These are phyloP conservation scores for Leucania comma DNA, from an alignment of 2,888 invertebrate genomes.

Conservation along the genomic window DNA sequence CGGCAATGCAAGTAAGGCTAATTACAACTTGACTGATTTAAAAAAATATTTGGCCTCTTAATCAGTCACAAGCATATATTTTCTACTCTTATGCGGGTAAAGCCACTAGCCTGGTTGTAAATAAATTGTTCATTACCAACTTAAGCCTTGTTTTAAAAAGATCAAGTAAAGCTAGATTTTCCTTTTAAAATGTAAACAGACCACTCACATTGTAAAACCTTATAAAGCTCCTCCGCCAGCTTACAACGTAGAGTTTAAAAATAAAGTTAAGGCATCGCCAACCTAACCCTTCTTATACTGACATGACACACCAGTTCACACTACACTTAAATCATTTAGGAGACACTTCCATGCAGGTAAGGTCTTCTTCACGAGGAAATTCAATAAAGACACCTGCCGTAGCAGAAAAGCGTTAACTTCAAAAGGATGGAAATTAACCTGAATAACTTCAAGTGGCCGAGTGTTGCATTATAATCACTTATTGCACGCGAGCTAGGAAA, in stretches of 20 bases:
- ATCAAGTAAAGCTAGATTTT: background rate
- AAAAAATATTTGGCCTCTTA: too few relatives aligned
- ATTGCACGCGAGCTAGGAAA: conserved; percentile 64
- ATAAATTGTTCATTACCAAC: too few relatives aligned
- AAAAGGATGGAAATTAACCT: conserved; percentile 79
- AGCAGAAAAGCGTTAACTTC: conserved; percentile 67
- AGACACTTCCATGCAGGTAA: conserved; percentile 28
- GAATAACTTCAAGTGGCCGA: conserved; percentile 73
- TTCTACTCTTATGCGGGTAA: too few relatives aligned
- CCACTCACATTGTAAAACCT: too few relatives aligned
- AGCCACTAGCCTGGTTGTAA: too few relatives aligned
- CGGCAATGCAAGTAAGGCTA: too few relatives aligned
- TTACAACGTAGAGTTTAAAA: background rate
- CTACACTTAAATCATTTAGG: conserved; percentile 23
- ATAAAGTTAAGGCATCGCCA: background rate
- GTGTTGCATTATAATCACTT: conserved; percentile 75
- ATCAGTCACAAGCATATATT: too few relatives aligned
- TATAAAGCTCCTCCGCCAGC: background rate
- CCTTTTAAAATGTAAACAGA: background rate
- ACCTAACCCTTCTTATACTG: conserved; percentile 6
- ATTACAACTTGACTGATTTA: too few relatives aligned
- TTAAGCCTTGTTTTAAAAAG: background rate
- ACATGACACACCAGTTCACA: background rate
- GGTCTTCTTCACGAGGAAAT: conserved; percentile 62
- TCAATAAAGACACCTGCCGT: conserved; percentile 70